These are phyloP conservation scores for Mastomys coucha DNA, from an alignment of 2,113 vertebrate species.

Conservation along the genomic window DNA sequence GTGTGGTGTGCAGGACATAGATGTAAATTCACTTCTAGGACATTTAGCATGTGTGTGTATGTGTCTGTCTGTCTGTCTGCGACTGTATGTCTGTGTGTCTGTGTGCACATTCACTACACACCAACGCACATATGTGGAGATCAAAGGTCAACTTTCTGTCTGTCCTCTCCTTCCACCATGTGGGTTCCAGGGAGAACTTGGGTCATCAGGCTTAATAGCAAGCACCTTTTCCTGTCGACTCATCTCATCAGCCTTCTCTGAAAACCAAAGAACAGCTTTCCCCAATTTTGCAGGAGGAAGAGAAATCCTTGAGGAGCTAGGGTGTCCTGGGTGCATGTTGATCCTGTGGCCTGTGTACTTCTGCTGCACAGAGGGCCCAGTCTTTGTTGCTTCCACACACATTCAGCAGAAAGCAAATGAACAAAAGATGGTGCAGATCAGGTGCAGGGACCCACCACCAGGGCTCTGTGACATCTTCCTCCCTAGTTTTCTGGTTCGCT, in stretches of 20 bases:
- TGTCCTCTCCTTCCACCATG: background rate
- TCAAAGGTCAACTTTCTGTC: background rate
- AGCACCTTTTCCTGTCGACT: background rate
- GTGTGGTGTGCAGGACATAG: background rate
- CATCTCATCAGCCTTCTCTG: background rate
- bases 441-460: background rate
- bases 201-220: background rate
- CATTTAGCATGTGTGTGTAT: background rate
- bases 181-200: background rate
- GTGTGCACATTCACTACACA: background rate
- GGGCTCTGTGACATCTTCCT: background rate
- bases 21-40: background rate
- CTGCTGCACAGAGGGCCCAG: background rate
- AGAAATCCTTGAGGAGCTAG: slow-evolving; percentile 26
- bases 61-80: background rate
- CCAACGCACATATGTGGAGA: background rate
- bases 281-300: background rate
- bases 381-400: slow-evolving; percentile 23
- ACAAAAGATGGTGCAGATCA: background rate
- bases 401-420: slow-evolving; percentile 35
- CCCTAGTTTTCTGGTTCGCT: background rate
- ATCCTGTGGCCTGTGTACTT: slow-evolving; percentile 49
- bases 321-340: slow-evolving; percentile 47
- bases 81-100: background rate
- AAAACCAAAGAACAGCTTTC: slow-evolving; percentile 3